Conservation (phyloP, 2,113 vertebrate genomes). For the Lampris megalopsis region DNA sequence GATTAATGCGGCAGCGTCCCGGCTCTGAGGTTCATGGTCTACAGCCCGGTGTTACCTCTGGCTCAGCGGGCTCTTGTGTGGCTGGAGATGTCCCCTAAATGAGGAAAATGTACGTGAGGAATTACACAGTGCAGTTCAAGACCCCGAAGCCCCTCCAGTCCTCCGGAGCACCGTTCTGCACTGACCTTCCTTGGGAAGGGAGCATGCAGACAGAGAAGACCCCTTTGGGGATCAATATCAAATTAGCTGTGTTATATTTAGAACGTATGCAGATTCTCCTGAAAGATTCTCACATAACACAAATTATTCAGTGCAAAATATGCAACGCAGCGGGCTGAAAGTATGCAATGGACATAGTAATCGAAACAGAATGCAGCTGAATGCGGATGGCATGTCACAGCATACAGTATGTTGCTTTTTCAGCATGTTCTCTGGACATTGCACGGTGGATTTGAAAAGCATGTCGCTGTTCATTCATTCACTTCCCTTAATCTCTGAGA, state of each 20-base stretch:
- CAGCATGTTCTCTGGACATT: constrained; percentile 23
- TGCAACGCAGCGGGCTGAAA: not conserved
- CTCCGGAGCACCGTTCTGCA: not conserved
- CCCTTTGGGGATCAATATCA: not conserved
- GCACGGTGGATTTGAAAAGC: constrained; percentile 43
- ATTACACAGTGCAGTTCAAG: constrained; percentile 24
- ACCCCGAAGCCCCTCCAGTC: not conserved
- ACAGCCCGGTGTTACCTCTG: no score
- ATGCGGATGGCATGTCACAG: not conserved
- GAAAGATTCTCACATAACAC: not conserved
- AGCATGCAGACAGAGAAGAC: constrained; percentile 4
- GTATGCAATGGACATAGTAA: not conserved
- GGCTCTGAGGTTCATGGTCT: no score
- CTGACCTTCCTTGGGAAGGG: not conserved
- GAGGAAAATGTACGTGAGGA: no score
- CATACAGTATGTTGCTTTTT: constrained; percentile 5
- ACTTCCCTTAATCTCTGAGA: constrained; percentile 79
- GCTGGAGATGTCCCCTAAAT: no score
- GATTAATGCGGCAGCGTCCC: no score
- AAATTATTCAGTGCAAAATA: not conserved
- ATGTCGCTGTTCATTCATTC: constrained; percentile 67
- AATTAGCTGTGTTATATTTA: not conserved
- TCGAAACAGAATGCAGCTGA: no score
- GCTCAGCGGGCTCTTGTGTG: no score
- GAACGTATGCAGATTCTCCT: not conserved